phyloP scores from a whole-genome alignment of 2,797 vertebrate genomes.

The Lacerta viridis region DNA sequence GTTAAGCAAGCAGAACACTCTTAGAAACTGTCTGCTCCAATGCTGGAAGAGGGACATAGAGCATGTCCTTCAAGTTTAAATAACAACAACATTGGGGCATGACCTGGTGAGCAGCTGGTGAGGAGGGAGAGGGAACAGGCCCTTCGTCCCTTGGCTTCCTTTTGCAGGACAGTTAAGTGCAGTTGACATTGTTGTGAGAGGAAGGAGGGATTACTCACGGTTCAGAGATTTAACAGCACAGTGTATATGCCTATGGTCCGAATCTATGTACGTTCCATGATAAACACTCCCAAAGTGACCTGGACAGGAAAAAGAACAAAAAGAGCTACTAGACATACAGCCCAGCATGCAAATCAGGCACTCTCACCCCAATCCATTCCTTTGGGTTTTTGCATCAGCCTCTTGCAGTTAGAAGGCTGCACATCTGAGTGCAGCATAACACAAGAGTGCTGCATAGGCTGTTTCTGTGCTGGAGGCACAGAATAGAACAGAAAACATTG shows the following conservation, averaged over 20 bases:
- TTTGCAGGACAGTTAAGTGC: neutral
- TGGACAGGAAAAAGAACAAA: slow-evolving; percentile 65
- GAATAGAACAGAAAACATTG: neutral
- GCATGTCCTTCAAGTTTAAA: neutral
- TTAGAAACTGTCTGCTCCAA: neutral
- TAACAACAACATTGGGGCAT: neutral
- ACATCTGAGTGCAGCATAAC: neutral
- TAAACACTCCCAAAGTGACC: slow-evolving; percentile 98
- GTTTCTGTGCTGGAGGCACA: neutral
- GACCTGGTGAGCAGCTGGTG: neutral
- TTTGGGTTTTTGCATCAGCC: neutral
- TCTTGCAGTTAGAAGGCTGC: neutral
- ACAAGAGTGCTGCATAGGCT: neutral
- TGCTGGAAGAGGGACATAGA: neutral
- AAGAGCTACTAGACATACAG: neutral
- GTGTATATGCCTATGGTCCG: slow-evolving; percentile 85
- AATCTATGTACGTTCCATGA: slow-evolving; percentile 91
- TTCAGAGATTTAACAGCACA: slow-evolving; percentile 96
- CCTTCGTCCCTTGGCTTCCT: neutral
- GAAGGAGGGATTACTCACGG: slow-evolving; percentile 84
- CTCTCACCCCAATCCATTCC: neutral
- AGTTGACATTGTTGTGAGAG: neutral
- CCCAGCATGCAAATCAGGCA: neutral
- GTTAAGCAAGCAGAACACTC: neutral
- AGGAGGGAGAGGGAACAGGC: neutral